Conservation (phyloP, 2,797 vertebrate genomes). For the Sus cebifrons region DNA sequence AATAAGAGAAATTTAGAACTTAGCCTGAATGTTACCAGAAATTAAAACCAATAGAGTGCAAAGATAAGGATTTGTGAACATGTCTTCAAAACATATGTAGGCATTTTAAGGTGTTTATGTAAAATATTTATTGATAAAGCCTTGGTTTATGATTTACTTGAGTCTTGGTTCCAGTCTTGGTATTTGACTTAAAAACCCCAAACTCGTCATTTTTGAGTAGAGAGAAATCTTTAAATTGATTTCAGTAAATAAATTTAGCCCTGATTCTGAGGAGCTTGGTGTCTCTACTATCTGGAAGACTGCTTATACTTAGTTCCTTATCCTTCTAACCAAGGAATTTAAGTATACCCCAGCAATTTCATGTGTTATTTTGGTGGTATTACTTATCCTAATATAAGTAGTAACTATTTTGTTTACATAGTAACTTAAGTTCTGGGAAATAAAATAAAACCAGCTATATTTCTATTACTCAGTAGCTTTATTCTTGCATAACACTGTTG, state of each 20-base stretch:
- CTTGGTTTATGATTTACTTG: conserved; percentile 25
- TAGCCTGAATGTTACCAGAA: conserved; percentile 48
- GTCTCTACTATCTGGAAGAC: conserved; percentile 55
- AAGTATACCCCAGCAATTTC: conserved; percentile 29
- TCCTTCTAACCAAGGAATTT: conserved; percentile 43
- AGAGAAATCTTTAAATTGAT: conserved; percentile 32
- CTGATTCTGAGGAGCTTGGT: conserved; percentile 19
- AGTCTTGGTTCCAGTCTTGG: conserved; percentile 39
- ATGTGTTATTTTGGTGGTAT: conserved; percentile 29
- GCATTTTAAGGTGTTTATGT: conserved; percentile 22
- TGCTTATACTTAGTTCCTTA: conserved; percentile 17
- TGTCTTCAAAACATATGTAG: conserved; percentile 1
- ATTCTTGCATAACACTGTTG: conserved; percentile 25
- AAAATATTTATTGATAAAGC: conserved; percentile 50
- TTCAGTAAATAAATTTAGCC: conserved; percentile 22
- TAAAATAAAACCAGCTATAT: neutral
- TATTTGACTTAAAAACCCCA: conserved; percentile 56
- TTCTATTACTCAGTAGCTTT: conserved; percentile 49
- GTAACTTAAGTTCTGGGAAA: conserved; percentile 7
- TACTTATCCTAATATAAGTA: conserved; percentile 29
- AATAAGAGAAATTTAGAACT: conserved; percentile 53
- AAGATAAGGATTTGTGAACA: conserved; percentile 31
- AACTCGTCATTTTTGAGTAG: conserved; percentile 15
- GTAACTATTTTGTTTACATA: conserved; percentile 63
- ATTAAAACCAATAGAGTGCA: neutral